These are phyloP conservation scores for Augochlora pura DNA, from an alignment of 1,140 invertebrate species.

Conservation along the genomic window DNA sequence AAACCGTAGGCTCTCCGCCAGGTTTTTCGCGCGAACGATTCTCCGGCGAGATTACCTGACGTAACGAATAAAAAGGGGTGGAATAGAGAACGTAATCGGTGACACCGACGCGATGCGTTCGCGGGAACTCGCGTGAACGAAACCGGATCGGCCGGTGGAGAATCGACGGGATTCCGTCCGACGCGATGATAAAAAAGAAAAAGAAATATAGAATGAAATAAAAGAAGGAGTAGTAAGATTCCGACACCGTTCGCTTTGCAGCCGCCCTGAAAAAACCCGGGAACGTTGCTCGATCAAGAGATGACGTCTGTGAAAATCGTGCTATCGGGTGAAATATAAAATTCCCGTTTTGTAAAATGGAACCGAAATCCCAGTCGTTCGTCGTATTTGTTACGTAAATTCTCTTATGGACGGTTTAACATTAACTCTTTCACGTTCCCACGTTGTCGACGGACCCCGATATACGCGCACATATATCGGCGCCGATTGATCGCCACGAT, in stretches of 20 bases:
- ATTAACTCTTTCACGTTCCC: slow-evolving; percentile 48
- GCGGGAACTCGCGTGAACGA: no score
- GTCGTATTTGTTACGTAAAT: slow-evolving; percentile 47
- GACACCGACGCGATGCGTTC: not conserved
- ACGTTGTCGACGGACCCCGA: slow-evolving; percentile 37
- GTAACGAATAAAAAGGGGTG: not conserved
- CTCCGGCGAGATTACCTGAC: no score
- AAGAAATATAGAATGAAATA: no score
- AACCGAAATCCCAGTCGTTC: slow-evolving; percentile 46
- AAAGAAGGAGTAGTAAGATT: not conserved
- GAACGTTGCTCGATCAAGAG: slow-evolving; percentile 28
- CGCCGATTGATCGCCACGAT: not conserved
- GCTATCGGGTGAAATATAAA: slow-evolving; percentile 36
- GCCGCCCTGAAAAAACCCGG: not conserved
- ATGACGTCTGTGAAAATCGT: slow-evolving; percentile 22
- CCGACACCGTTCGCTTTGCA: not conserved
- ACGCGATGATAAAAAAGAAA: no score
- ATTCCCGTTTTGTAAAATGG: slow-evolving; percentile 42
- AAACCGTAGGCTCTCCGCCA: no score
- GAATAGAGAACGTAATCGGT: not conserved
- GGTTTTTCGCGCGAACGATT: no score
- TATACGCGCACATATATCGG: not conserved
- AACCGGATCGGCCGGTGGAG: no score
- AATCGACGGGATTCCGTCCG: not conserved
- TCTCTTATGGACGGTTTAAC: slow-evolving; percentile 50